Percentiles rank a stretch among this genome's conserved stretches.
These are phyloP conservation scores for Poicephalus meyeri DNA, from an alignment of 2,113 vertebrate species.

Conservation along the genomic window DNA sequence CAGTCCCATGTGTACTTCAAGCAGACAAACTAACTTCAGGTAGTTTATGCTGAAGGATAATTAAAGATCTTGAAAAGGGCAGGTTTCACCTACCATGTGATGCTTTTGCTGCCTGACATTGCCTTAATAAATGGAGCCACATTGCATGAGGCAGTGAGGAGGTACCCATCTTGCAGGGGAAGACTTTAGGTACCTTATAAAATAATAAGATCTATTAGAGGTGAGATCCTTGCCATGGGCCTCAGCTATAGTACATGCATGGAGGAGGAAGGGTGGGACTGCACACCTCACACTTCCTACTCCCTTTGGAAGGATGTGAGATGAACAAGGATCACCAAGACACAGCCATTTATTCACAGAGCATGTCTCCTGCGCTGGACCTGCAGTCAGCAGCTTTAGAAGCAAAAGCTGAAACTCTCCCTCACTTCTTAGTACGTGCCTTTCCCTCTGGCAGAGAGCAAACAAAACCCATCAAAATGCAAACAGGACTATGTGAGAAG, in stretches of 20 bases:
- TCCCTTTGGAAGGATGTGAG: not conserved
- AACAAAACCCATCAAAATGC: not conserved
- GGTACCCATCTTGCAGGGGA: not conserved
- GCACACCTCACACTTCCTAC: fast-evolving
- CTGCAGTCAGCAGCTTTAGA: not conserved
- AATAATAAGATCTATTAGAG: not conserved
- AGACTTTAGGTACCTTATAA: not conserved
- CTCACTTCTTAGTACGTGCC: not conserved
- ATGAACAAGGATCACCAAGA: not conserved
- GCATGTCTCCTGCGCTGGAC: not conserved
- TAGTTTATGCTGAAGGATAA: not conserved
- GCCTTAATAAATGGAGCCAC: not conserved
- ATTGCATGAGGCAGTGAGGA: not conserved
- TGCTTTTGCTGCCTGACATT: not conserved
- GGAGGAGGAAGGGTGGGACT: not conserved
- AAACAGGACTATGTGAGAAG: not conserved
- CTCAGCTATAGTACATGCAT: not conserved
- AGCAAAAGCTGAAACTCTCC: not conserved
- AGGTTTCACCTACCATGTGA: not conserved
- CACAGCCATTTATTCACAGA: not conserved
- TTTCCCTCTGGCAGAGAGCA: not conserved
- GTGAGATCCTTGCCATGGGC: not conserved
- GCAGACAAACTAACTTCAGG: not conserved
- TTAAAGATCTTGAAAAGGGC: not conserved
- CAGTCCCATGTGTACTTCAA: not conserved